Evolutionary conservation across 2,888 invertebrate genomes (phyloP), one percentile per base, ranked within the genome.

Genomic region (Platycnemis pennipes): DNA sequence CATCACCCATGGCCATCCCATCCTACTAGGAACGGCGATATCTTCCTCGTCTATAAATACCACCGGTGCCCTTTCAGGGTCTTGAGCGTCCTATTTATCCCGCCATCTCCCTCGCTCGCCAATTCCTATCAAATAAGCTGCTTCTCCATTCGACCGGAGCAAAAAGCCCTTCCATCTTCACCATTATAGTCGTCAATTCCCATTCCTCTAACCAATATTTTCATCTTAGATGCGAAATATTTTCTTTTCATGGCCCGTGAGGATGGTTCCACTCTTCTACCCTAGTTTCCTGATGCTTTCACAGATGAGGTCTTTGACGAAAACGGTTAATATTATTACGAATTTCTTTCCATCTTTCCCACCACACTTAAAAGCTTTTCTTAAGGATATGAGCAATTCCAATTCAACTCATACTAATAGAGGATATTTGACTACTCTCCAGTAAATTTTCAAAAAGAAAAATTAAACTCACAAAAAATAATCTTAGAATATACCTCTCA

Each of bases 251-350:
- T 49, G 19, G 8, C 77, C 77, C 77, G 22, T 63, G 63, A 63
- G 16, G 13, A 37, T 37, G 13, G 4, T 11, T 31, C 2, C 63
- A n/a, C 69, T 5, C 69, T 63, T 63, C 63, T 26, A 26, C 63
- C 13, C 13, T 11, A 53, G 53, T 37, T 77, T 31, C 16, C 2
- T 37, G 1, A 77, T 7, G 77, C 31, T 11, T 37, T 13, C 77
- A 77, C 37, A 31, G 37, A 2, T 8, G 77, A 77, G 63, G 13
- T 31, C 37, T 89, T 56, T 31, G 37, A 37, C 31, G 56, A 37
- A 37, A 88, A 46, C 53, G 31, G 53, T 22, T 89, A 89, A 89
- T 89, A n/a, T 89, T 56, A 89, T 89, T 88, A 37, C 89, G 46
- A 56, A 89, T 89, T 56, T 89, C 89, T 53, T 42, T 46, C 49